These are phyloP conservation scores for Centrocercus urophasianus DNA, from an alignment of 2,113 vertebrate species.

Conservation along the genomic window DNA sequence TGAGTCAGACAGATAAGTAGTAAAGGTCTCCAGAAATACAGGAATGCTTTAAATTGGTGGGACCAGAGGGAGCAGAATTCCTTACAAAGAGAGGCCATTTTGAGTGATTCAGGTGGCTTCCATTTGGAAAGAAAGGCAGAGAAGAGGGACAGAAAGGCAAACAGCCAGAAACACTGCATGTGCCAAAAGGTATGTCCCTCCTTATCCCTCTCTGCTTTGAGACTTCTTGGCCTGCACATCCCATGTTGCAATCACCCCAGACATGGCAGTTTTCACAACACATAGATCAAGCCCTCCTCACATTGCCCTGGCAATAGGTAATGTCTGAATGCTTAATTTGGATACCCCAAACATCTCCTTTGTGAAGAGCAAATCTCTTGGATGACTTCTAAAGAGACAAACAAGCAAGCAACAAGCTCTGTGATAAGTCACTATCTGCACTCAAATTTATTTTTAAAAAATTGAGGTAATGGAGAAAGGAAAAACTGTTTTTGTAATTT, in stretches of 20 bases:
- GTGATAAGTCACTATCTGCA: background rate
- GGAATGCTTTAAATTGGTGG: background rate
- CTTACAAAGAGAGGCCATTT: background rate
- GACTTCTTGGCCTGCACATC: background rate
- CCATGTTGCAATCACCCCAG: background rate
- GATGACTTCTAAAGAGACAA: background rate
- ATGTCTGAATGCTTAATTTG: constrained; percentile 3
- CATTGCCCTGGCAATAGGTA: background rate
- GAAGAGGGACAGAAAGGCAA: background rate
- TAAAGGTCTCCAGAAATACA: background rate
- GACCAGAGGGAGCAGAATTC: background rate
- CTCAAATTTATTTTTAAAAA: background rate
- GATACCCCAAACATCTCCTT: background rate
- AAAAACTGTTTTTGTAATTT: background rate
- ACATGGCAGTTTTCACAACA: constrained; percentile 14
- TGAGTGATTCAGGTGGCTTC: background rate
- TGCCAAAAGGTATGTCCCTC: background rate
- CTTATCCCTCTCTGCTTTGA: background rate
- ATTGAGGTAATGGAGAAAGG: background rate
- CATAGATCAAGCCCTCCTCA: background rate
- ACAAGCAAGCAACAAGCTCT: background rate
- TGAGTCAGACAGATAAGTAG: background rate
- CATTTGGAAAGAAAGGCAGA: background rate
- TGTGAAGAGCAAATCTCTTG: background rate
- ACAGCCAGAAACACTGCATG: background rate